Evolutionary conservation across 2,888 invertebrate genomes (phyloP).

Genomic region (Tortricodes alternella): DNA sequence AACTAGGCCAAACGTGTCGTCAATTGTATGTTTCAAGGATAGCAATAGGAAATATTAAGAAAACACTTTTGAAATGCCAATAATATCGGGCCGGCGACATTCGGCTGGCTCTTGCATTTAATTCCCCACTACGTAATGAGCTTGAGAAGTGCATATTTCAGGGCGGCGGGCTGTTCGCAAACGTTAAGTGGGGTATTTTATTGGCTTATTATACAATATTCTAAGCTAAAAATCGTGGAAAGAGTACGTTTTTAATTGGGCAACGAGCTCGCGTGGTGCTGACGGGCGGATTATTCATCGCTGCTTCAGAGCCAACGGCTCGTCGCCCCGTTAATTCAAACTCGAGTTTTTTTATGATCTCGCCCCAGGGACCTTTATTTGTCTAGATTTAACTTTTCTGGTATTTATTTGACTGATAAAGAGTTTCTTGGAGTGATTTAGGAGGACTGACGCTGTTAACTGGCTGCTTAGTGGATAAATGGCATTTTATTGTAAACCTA

Average conservation of each 20-base stretch:
- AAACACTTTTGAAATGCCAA: slow-evolving; percentile 1
- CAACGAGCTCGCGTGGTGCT: slow-evolving; percentile 75
- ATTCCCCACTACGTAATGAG: slow-evolving; percentile 75
- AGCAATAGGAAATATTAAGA: neutral
- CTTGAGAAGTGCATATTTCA: slow-evolving; percentile 79
- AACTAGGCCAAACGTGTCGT: too few species aligned
- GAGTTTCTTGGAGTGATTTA: too few species aligned
- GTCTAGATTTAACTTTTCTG: slow-evolving; percentile 48
- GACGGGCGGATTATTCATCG: slow-evolving; percentile 80
- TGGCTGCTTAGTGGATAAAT: too few species aligned
- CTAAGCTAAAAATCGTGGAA: slow-evolving; percentile 82
- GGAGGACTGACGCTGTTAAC: too few species aligned
- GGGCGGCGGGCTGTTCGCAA: slow-evolving; percentile 61
- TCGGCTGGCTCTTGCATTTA: slow-evolving; percentile 64
- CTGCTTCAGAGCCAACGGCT: slow-evolving; percentile 72
- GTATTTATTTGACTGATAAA: slow-evolving; percentile 46
- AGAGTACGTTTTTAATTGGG: slow-evolving; percentile 83
- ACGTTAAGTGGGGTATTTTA: slow-evolving; percentile 82
- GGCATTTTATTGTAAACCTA: too few species aligned
- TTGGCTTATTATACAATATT: slow-evolving; percentile 83
- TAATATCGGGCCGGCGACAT: slow-evolving; percentile 22
- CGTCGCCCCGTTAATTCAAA: slow-evolving; percentile 62
- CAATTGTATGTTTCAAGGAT: too few species aligned
- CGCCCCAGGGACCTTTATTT: slow-evolving; percentile 41
- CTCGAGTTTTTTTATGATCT: slow-evolving; percentile 59